Conservation (phyloP, 2,888 invertebrate species). For the Atethmia centrago region DNA sequence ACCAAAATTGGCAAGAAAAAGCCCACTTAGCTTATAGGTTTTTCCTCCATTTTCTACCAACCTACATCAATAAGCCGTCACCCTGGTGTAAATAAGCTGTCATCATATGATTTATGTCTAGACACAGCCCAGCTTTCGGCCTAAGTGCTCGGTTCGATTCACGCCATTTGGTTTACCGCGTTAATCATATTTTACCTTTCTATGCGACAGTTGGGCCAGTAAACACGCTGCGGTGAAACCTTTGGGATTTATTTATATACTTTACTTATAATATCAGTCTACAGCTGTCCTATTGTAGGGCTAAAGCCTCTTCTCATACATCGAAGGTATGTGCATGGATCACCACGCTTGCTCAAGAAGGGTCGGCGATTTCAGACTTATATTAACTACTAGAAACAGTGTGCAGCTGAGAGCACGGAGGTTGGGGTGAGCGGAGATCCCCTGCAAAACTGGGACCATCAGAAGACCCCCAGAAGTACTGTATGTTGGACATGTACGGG, state of each 20-base stretch:
- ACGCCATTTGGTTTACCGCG: slow-evolving; percentile 32
- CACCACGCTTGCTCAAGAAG: too few species aligned
- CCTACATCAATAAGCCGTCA: slow-evolving; percentile 35
- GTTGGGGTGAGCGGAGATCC: slow-evolving; percentile 72
- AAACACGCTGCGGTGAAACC: background rate
- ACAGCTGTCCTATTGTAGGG: too few species aligned
- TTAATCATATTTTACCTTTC: slow-evolving; percentile 54
- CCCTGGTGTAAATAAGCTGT: slow-evolving; percentile 47
- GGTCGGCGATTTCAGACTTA: too few species aligned
- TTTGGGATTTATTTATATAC: too few species aligned
- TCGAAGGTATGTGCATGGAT: too few species aligned
- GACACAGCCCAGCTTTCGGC: slow-evolving; percentile 18
- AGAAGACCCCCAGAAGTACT: slow-evolving; percentile 64
- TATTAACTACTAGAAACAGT: slow-evolving; percentile 78
- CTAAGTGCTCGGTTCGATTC: slow-evolving; percentile 54
- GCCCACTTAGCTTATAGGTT: slow-evolving; percentile 15
- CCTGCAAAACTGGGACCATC: slow-evolving; percentile 74
- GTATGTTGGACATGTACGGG: slow-evolving; percentile 79
- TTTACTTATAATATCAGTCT: too few species aligned
- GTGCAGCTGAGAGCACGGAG: slow-evolving; percentile 75
- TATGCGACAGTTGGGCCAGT: slow-evolving; percentile 4
- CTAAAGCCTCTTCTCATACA: too few species aligned
- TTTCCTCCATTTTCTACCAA: background rate
- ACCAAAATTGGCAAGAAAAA: slow-evolving; percentile 23
- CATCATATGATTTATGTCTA: slow-evolving; percentile 53